A percentile compares a stretch with the other conserved stretches of the same genome.
Conservation (phyloP, 1,140 invertebrate genomes). For the Rhyacophila brunnea region DNA sequence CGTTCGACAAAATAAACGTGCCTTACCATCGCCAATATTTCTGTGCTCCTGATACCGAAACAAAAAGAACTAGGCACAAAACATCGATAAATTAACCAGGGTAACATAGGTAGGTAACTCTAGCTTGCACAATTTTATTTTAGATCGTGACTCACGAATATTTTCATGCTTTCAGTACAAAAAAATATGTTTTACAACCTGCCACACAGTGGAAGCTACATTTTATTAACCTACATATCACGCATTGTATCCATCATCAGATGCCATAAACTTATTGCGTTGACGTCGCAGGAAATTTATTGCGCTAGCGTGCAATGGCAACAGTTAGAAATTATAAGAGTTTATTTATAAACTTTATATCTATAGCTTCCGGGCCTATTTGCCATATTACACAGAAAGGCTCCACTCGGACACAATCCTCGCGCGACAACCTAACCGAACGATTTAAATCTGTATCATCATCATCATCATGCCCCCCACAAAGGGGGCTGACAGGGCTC, state of each 20-base stretch:
- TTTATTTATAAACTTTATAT: conserved; percentile 32
- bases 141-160: conserved; percentile 34
- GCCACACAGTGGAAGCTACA: conserved; percentile 10
- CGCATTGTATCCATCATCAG: conserved; percentile 23
- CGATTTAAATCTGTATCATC: too few species aligned
- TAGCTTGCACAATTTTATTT: conserved; percentile 33
- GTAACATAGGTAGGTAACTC: too few species aligned
- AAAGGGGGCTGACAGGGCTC: too few species aligned
- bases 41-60: too few species aligned
- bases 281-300: conserved; percentile 28
- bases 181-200: conserved; percentile 31
- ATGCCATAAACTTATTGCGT: conserved; percentile 18
- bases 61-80: too few species aligned
- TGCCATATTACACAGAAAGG: too few species aligned
- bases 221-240: conserved; percentile 35
- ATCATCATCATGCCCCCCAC: too few species aligned
- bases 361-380: conserved; percentile 30
- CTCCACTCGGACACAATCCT: too few species aligned
- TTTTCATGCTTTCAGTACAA: conserved; percentile 30
- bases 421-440: too few species aligned
- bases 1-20: too few species aligned
- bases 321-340: conserved; percentile 21
- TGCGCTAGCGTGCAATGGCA: conserved; percentile 27
- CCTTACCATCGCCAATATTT: too few species aligned
- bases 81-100: too few species aligned